These are phyloP conservation scores for Pseudonaja textilis DNA, from an alignment of 2,113 vertebrate genomes.

Conservation along the genomic window DNA sequence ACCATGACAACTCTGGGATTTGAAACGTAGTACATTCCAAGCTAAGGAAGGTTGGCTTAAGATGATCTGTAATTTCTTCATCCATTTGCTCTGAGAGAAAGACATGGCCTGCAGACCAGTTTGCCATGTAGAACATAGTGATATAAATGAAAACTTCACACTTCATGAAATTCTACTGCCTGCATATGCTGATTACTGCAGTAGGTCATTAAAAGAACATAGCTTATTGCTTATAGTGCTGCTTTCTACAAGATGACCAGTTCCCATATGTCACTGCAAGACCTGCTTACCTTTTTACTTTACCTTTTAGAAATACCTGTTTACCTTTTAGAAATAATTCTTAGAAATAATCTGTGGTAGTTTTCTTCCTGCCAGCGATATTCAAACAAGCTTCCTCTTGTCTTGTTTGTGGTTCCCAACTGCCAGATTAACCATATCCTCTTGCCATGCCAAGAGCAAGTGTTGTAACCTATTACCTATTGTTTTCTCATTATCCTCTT, in stretches of 20 bases:
- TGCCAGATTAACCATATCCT: neutral
- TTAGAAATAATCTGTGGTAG: neutral
- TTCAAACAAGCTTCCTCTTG: neutral
- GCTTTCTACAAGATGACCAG: neutral
- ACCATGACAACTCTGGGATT: neutral
- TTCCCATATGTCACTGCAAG: neutral
- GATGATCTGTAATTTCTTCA: neutral
- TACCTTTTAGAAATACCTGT: neutral
- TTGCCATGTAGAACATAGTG: neutral
- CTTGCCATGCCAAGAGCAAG: neutral
- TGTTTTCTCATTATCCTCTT: neutral
- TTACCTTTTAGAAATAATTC: neutral
- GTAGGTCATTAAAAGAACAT: neutral
- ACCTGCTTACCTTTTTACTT: neutral
- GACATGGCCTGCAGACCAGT: neutral
- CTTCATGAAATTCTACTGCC: neutral
- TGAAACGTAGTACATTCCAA: neutral
- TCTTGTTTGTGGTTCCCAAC: neutral
- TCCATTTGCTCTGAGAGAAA: too few relatives aligned
- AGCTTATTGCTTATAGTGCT: neutral
- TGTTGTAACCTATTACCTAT: constrained; percentile 8
- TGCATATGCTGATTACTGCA: neutral
- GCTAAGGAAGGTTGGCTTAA: neutral
- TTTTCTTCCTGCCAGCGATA: neutral
- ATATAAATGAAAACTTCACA: neutral